Evolutionary conservation across 1,140 invertebrate species (phyloP).

Genomic region (Micrasema longulum): DNA sequence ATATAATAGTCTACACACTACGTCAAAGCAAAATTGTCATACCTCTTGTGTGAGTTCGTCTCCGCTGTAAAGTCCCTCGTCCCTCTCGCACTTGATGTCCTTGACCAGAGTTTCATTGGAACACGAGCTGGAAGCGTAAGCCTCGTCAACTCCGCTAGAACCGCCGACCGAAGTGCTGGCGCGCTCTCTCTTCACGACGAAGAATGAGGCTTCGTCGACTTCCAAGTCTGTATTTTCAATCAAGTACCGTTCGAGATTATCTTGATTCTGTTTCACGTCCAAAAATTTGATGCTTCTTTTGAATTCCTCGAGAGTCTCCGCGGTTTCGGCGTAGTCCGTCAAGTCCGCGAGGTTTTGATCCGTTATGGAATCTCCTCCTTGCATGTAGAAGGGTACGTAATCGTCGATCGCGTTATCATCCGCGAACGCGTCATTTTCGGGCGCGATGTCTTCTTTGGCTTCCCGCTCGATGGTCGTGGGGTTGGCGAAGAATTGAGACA

Average conservation of each 20-base stretch:
- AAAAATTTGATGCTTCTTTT: slow-evolving; percentile 59
- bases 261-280: slow-evolving; percentile 62
- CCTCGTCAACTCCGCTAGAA: slow-evolving; percentile 66
- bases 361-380: slow-evolving; percentile 60
- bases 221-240: slow-evolving; percentile 63
- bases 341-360: slow-evolving; percentile 65
- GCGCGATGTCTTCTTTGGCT: slow-evolving; percentile 30
- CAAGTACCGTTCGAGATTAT: slow-evolving; percentile 63
- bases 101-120: slow-evolving; percentile 46
- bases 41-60: slow-evolving; percentile 67
- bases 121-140: slow-evolving; percentile 46
- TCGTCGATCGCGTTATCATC: slow-evolving; percentile 65
- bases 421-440: no score
- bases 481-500: slow-evolving; percentile 45
- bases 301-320: slow-evolving; percentile 61
- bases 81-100: slow-evolving; percentile 63
- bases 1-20: no score
- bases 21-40: no score
- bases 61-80: slow-evolving; percentile 64
- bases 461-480: slow-evolving; percentile 14
- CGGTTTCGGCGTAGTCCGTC: slow-evolving; percentile 63
- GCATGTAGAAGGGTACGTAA: slow-evolving; percentile 63
- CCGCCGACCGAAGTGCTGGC: slow-evolving; percentile 64
- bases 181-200: slow-evolving; percentile 62
- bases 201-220: slow-evolving; percentile 61